Evolutionary conservation across 2,888 invertebrate genomes (phyloP).

Genomic region (Asteroscopus sphinx): DNA sequence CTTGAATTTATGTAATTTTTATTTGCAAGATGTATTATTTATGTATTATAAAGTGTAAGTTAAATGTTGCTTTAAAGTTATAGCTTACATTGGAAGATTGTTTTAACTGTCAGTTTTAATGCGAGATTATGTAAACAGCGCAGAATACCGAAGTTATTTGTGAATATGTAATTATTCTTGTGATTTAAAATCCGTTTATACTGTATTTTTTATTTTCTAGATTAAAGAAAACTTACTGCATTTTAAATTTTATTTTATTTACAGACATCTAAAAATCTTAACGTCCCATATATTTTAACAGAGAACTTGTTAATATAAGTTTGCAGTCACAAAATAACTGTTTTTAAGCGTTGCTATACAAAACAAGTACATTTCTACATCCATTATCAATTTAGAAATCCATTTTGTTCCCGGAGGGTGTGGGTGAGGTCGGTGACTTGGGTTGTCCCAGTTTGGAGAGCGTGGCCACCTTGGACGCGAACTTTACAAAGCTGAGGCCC

Average conservation of each 20-base stretch:
- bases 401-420: conserved; percentile 76
- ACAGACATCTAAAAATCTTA: conserved; percentile 12
- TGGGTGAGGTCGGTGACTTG: conserved; percentile 79
- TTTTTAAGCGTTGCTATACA: not conserved
- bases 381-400: conserved; percentile 69
- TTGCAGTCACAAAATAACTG: too few relatives aligned
- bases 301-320: not conserved
- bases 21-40: conserved; percentile 89
- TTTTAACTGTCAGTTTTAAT: conserved; percentile 84
- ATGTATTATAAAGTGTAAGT: conserved; percentile 88
- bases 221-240: conserved; percentile 89
- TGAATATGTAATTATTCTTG: conserved; percentile 90
- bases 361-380: not conserved
- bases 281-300: conserved; percentile 8
- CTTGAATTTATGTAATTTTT: conserved; percentile 88
- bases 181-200: conserved; percentile 90
- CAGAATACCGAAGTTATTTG: conserved; percentile 85
- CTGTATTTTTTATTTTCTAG: conserved; percentile 90
- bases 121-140: conserved; percentile 80
- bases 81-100: conserved; percentile 84
- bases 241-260: conserved; percentile 65
- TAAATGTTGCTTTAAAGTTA: conserved; percentile 89
- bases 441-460: conserved; percentile 79
- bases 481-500: conserved; percentile 81
- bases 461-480: conserved; percentile 83